Conservation (phyloP, 2,888 invertebrate genomes). For the Anaspis maculata region DNA sequence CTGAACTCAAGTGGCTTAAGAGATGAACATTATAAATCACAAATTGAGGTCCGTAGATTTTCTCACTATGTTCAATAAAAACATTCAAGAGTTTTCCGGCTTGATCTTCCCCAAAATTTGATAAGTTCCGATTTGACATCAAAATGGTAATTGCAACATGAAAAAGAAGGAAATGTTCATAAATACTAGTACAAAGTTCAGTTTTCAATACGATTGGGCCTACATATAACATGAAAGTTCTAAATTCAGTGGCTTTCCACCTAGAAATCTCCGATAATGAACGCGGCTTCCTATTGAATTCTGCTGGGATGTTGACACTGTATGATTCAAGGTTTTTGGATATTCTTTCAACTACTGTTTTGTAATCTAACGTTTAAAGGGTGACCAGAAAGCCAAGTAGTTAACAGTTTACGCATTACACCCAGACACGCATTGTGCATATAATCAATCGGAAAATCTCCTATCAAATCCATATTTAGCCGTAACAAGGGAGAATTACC, state of each 20-base stretch:
- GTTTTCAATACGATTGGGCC: conserved; percentile 5
- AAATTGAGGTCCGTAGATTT: conserved; percentile 9
- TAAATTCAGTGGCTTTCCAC: conserved; percentile 17
- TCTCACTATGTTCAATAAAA: conserved; percentile 11
- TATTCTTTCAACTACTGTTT: conserved; percentile 2
- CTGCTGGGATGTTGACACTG: too few relatives aligned
- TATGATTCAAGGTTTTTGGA: conserved; percentile 12
- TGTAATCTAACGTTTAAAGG: conserved; percentile 1
- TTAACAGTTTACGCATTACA: conserved; percentile 15
- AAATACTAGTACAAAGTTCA: conserved; percentile 4
- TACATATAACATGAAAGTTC: conserved; percentile 11
- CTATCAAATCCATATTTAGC: conserved; percentile 7
- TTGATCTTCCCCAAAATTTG: conserved; percentile 2
- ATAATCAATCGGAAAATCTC: conserved; percentile 13
- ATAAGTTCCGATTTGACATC: conserved; percentile 5
- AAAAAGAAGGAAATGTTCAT: conserved; percentile 12
- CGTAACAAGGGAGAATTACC: conserved; percentile 7
- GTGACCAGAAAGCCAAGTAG: conserved; percentile 11
- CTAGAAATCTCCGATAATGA: conserved; percentile 10
- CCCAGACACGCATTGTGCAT: conserved; percentile 13
- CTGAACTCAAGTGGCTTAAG: conserved; percentile 12
- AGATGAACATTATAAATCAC: conserved; percentile 16
- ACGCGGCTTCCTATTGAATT: conserved; percentile 12
- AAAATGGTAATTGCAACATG: conserved; percentile 11
- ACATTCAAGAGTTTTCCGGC: conserved; percentile 9